Evolutionary conservation across 1,140 invertebrate species (phyloP).

Genomic region (Procambarus virginalis): DNA sequence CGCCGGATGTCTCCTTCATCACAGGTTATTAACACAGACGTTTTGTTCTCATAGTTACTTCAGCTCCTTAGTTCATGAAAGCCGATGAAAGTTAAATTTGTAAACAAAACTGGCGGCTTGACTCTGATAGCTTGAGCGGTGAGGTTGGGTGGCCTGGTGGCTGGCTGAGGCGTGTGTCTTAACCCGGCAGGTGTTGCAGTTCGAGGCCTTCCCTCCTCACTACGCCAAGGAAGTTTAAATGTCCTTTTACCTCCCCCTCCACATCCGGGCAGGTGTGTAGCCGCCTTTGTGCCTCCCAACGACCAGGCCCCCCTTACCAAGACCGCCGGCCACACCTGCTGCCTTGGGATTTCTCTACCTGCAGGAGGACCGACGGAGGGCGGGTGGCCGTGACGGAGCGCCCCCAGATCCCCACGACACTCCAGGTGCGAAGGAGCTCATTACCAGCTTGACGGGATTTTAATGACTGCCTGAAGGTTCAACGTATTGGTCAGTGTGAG

Average conservation of each 20-base stretch:
- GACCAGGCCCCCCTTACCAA: background rate
- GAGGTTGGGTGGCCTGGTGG: too few species aligned
- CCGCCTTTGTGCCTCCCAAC: background rate
- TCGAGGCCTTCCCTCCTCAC: background rate
- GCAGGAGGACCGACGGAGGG: background rate
- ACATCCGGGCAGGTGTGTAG: slow-evolving; percentile 43
- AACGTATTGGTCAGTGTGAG: background rate
- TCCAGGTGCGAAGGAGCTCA: background rate
- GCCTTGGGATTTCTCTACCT: background rate
- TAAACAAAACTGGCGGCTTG: too few species aligned
- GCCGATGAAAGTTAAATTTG: too few species aligned
- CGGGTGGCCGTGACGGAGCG: background rate
- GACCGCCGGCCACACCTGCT: background rate
- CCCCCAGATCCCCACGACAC: too few species aligned
- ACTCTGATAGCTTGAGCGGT: too few species aligned
- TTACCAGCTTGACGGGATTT: background rate
- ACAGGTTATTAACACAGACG: too few species aligned
- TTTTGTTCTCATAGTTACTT: too few species aligned
- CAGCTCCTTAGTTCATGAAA: too few species aligned
- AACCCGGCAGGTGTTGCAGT: too few species aligned
- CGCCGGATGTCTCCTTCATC: too few species aligned
- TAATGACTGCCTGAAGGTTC: background rate
- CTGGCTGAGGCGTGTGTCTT: too few species aligned
- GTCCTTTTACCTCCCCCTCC: slow-evolving; percentile 9
- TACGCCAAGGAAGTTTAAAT: slow-evolving; percentile 44